Evolutionary conservation across 2,113 vertebrate species (phyloP).

Genomic region (Leucoraja erinaceus): DNA sequence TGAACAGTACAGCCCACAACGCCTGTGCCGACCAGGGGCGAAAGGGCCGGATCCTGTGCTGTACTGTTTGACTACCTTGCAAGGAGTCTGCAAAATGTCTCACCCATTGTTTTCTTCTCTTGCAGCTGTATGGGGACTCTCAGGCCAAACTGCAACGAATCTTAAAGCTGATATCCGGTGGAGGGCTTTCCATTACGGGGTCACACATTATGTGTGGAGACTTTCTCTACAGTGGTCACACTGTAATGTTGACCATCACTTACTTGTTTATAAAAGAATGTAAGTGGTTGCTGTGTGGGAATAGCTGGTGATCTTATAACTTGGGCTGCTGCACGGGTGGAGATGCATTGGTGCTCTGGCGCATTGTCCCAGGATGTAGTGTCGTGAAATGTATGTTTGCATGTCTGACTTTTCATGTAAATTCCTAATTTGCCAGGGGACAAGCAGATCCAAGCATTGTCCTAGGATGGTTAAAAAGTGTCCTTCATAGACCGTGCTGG

Average conservation of each 20-base stretch:
- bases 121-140: slow-evolving; percentile 83
- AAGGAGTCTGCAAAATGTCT: neutral
- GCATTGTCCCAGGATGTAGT: neutral
- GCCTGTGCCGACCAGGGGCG: too few relatives aligned
- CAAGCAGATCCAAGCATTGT: neutral
- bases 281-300: slow-evolving; percentile 58
- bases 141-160: slow-evolving; percentile 85
- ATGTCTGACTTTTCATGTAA: neutral
- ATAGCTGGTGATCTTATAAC: neutral
- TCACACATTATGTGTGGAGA: slow-evolving; percentile 92
- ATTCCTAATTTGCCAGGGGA: neutral
- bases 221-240: slow-evolving; percentile 94
- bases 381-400: neutral
- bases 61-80: neutral
- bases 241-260: slow-evolving; percentile 83
- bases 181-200: slow-evolving; percentile 85
- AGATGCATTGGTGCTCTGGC: neutral
- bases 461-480: too few relatives aligned
- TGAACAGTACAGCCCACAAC: too few relatives aligned
- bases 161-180: slow-evolving; percentile 81
- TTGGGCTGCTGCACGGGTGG: neutral
- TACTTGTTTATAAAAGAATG: slow-evolving; percentile 98
- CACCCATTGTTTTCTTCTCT: slow-evolving; percentile 39
- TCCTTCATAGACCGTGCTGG: neutral
- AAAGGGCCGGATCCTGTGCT: too few relatives aligned